These are phyloP conservation scores for Philotrypesis tridentata DNA, from an alignment of 1,140 invertebrate species.

Conservation along the genomic window DNA sequence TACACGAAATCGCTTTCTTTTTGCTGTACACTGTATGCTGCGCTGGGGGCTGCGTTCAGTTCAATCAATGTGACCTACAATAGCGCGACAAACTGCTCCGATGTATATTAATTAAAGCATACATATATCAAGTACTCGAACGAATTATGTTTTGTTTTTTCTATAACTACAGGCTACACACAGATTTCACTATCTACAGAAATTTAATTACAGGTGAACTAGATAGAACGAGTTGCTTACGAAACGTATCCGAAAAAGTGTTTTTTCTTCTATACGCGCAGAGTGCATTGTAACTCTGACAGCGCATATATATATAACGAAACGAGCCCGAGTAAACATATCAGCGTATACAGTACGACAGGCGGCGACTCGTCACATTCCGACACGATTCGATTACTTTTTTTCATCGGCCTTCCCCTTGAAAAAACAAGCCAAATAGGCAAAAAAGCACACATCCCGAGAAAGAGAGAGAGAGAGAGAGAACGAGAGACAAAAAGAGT, in stretches of 20 bases:
- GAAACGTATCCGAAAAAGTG: not conserved
- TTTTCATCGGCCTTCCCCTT: not conserved
- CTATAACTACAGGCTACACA: not conserved
- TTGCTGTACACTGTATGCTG: no score
- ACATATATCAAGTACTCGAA: not conserved
- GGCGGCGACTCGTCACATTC: slow-evolving; percentile 33
- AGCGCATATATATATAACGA: not conserved
- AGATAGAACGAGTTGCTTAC: not conserved
- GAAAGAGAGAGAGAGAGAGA: not conserved
- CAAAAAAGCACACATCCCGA: not conserved
- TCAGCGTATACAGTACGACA: not conserved
- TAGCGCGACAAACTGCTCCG: not conserved
- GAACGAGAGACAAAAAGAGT: not conserved
- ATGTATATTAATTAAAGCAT: not conserved
- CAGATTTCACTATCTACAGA: not conserved
- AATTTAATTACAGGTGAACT: not conserved
- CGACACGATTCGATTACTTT: slow-evolving; percentile 46
- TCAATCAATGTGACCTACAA: not conserved
- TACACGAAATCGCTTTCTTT: not conserved
- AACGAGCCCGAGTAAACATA: slow-evolving; percentile 9
- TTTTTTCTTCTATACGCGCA: not conserved
- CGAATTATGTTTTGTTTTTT: no score
- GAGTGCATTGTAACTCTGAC: not conserved
- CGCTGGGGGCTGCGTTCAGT: not conserved
- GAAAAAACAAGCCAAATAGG: not conserved